phyloP scores from a whole-genome alignment of 2,113 vertebrate species.

The Labeo catla region DNA sequence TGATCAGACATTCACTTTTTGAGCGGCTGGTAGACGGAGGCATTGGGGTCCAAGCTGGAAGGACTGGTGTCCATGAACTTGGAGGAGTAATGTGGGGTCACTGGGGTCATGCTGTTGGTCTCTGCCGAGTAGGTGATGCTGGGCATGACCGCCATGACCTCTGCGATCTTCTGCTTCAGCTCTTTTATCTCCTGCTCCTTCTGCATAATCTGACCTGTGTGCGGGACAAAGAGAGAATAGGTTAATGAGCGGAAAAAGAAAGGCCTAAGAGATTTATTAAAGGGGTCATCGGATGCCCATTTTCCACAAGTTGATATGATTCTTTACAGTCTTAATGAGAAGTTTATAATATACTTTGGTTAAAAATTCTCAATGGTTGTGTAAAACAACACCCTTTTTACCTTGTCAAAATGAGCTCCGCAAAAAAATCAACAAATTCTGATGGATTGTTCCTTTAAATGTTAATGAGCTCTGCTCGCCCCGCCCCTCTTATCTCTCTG shows the following conservation, averaged over 20 bases:
- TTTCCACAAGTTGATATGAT: too few relatives aligned
- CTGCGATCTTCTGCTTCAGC: conserved; percentile 98
- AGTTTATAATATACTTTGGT: too few relatives aligned
- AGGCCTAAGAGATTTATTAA: background rate
- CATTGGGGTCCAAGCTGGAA: conserved; percentile 96
- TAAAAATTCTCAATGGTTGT: too few relatives aligned
- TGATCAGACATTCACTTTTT: conserved; percentile 86
- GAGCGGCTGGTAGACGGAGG: conserved; percentile 97
- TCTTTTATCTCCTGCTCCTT: conserved; percentile 99
- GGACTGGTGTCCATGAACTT: conserved; percentile 99
- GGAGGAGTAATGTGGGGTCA: conserved; percentile 96
- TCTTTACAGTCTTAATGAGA: too few relatives aligned
- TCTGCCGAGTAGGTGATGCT: conserved; percentile 93
- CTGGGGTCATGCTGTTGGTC: conserved; percentile 87
- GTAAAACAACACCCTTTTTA: too few relatives aligned
- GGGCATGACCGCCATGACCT: conserved; percentile 99
- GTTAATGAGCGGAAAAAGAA: background rate
- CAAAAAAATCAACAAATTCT: too few relatives aligned
- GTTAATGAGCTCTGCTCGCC: too few relatives aligned
- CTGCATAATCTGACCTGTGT: conserved; percentile 93
- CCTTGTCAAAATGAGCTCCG: too few relatives aligned
- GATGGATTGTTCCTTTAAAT: too few relatives aligned
- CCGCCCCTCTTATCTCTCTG: too few relatives aligned
- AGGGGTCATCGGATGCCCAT: too few relatives aligned
- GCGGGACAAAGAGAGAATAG: background rate